These are phyloP conservation scores for Apeira syringaria DNA, from an alignment of 2,888 invertebrate species.

Conservation along the genomic window DNA sequence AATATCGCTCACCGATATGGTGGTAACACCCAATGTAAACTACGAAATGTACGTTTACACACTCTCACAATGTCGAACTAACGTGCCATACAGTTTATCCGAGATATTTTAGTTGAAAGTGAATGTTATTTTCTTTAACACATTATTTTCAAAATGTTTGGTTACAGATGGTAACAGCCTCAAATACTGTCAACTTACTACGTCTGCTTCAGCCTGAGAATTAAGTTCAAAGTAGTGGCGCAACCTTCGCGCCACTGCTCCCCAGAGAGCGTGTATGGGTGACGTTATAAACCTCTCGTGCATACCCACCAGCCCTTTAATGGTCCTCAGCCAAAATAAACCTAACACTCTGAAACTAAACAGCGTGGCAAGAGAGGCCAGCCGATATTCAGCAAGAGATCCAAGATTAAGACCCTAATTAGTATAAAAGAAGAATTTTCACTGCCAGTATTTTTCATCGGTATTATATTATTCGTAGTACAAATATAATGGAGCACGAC, in stretches of 20 bases:
- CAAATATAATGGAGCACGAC: constrained; percentile 59
- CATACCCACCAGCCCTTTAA: constrained; percentile 70
- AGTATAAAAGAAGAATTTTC: constrained; percentile 30
- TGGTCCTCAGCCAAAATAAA: constrained; percentile 82
- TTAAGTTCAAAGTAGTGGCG: constrained; percentile 50
- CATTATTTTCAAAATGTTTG: neutral
- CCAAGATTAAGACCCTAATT: constrained; percentile 83
- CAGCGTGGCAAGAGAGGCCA: constrained; percentile 77
- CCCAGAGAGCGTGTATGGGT: constrained; percentile 66
- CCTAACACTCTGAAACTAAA: constrained; percentile 75
- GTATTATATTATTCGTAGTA: constrained; percentile 58
- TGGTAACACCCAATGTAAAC: too few relatives aligned
- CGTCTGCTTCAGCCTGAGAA: constrained; percentile 22
- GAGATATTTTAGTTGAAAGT: too few relatives aligned
- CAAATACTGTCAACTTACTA: constrained; percentile 10
- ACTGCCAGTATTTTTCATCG: constrained; percentile 66
- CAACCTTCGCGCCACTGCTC: constrained; percentile 50
- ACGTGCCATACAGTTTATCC: too few relatives aligned
- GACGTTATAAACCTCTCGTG: constrained; percentile 38
- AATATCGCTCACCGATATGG: too few relatives aligned
- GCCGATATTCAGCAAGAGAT: constrained; percentile 79
- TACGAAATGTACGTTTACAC: too few relatives aligned
- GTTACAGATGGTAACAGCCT: constrained; percentile 34
- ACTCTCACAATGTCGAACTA: too few relatives aligned
- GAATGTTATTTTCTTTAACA: too few relatives aligned